Base-by-base conservation (phyloP, 2,797 vertebrate genomes). In the Cryptoblepharus egeriae region DNA sequence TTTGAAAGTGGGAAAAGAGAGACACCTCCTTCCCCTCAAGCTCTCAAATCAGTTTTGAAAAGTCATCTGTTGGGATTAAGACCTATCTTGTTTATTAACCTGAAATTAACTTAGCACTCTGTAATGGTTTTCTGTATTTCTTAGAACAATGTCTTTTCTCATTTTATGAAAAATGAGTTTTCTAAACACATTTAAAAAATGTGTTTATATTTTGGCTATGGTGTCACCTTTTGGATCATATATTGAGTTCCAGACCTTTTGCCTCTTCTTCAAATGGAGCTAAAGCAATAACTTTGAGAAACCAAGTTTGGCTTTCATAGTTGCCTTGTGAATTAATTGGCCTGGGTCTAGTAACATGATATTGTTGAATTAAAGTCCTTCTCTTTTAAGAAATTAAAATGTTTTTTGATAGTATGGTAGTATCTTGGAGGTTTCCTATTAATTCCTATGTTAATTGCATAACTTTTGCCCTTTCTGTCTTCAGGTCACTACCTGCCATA, bases 401-500 rank as follows among this genome's bases (percentile, higher is more conserved):
- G 13, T 12, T 49, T 49, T 28, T 13, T 22, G 5, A 45, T 39
- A 32, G 42, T 42, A 45, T 68, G 35, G 35, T 55, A 26, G 16
- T 42, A 42, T 8, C 28, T 81, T 24, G 24, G 22, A 24, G 57
- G 63, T 18, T 3, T 2, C 37, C 39, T 42, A 42, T 42, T 42
- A 42, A 42, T 42, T 42, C 39, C 11, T 30, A 1, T 7, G 0
- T 16, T 60, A 3, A 37, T 7, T n/a, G 20, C n/a, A 8, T 85
- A n/a, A 84, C 68, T 61, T 0, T 2, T 13, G 82, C 15, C 49
- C 15, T 77, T 18, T 55, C 16, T 73, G 84, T 85, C 91, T 88
- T 2, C 91, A 96, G 96, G 98, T 99, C 88, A 99, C 98, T 92
- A 98, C 98, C 60, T 98, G 98, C 94, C 98, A 99, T 94, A 99